Percentiles rank a stretch among this genome's conserved stretches.
These are phyloP conservation scores for Chauna torquata DNA, from an alignment of 2,113 vertebrate species.

Conservation along the genomic window DNA sequence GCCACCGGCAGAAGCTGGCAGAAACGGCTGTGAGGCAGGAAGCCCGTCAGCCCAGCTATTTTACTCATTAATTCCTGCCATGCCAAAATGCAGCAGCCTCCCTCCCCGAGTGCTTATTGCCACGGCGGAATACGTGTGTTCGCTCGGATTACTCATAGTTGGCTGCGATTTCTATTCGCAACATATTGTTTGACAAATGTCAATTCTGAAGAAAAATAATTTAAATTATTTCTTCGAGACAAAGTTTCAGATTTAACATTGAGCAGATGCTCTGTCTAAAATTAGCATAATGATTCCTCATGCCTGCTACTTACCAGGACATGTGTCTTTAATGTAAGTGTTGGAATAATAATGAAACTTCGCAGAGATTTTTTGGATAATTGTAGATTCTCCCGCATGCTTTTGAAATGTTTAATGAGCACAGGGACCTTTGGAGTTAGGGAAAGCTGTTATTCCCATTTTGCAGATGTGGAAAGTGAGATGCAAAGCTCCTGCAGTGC, in stretches of 20 bases:
- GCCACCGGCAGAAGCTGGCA: accelerated
- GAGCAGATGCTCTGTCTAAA: constrained; percentile 80
- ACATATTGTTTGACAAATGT: constrained; percentile 54
- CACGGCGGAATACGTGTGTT: accelerated
- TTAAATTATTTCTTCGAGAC: constrained; percentile 61
- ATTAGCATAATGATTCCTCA: constrained; percentile 72
- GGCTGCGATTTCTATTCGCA: not conserved
- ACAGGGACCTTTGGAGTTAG: not conserved
- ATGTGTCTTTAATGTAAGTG: constrained; percentile 42
- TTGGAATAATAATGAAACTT: constrained; percentile 21
- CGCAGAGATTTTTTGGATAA: not conserved
- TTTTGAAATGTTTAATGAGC: not conserved
- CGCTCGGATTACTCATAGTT: not conserved
- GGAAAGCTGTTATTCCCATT: not conserved
- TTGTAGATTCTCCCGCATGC: not conserved
- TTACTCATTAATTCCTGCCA: not conserved
- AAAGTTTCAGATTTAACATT: constrained; percentile 62
- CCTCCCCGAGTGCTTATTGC: not conserved
- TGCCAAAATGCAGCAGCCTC: not conserved
- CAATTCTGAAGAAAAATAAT: constrained; percentile 41
- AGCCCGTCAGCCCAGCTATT: not conserved
- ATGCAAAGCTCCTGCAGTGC: not conserved
- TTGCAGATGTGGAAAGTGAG: not conserved
- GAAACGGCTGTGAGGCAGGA: not conserved
- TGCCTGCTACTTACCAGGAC: constrained; percentile 69